phyloP scores from a whole-genome alignment of 2,113 vertebrate genomes.

The Cyanoliseus patagonus region DNA sequence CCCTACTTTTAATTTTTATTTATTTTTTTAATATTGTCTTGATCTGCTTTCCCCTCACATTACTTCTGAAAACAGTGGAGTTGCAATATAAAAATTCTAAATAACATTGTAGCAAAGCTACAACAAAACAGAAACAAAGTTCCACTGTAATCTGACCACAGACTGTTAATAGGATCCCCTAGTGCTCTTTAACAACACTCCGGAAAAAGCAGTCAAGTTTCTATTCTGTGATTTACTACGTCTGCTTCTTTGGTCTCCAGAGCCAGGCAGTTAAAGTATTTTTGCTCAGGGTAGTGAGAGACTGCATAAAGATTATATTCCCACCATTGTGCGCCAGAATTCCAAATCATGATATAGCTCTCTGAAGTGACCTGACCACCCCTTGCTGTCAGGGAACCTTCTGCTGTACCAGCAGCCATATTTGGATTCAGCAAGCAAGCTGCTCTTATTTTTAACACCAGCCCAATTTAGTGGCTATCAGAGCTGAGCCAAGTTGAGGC shows the following conservation, averaged over 20 bases:
- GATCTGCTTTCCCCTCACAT: neutral
- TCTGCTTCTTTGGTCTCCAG: neutral
- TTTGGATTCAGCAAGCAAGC: neutral
- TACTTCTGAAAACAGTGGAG: neutral
- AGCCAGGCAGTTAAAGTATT: neutral
- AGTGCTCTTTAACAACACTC: neutral
- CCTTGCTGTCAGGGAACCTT: neutral
- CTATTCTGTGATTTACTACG: neutral
- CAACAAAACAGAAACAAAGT: neutral
- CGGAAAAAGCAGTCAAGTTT: neutral
- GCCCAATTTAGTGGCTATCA: neutral
- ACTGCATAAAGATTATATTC: neutral
- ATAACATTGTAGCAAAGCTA: neutral
- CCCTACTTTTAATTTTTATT: neutral
- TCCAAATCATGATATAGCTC: neutral
- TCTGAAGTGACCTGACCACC: neutral
- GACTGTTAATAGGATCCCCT: neutral
- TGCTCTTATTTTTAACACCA: conserved; percentile 48
- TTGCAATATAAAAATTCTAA: neutral
- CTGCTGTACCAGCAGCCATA: neutral
- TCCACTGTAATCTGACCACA: neutral
- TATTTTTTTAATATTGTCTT: neutral
- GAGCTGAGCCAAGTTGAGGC: neutral
- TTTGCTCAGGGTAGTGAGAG: neutral
- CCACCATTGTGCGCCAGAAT: neutral